These are phyloP conservation scores for Drosophila maculinotata DNA, from an alignment of 2,888 invertebrate genomes.

Conservation along the genomic window DNA sequence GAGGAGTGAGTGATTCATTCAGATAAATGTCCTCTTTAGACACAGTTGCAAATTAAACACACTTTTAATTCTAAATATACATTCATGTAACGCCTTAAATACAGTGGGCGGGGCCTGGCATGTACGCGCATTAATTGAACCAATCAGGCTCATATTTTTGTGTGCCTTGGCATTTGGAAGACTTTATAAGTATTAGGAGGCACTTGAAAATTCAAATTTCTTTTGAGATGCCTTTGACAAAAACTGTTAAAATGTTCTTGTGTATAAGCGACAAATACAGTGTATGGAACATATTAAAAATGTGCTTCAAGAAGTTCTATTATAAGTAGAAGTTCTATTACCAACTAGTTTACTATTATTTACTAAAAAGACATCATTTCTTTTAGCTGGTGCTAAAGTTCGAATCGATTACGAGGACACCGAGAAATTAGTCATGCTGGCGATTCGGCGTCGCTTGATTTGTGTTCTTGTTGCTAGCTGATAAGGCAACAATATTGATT, in stretches of 20 bases:
- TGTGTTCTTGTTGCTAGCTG: neutral
- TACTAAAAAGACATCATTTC: too few relatives aligned
- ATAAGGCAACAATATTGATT: slow-evolving; percentile 16
- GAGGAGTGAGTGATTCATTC: too few relatives aligned
- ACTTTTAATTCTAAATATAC: too few relatives aligned
- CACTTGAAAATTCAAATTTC: slow-evolving; percentile 38
- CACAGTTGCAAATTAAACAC: too few relatives aligned
- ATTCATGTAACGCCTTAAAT: neutral
- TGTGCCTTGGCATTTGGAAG: slow-evolving; percentile 13
- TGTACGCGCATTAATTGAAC: slow-evolving; percentile 41
- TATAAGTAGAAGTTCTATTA: too few relatives aligned
- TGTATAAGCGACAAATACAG: too few relatives aligned
- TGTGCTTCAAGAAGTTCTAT: too few relatives aligned
- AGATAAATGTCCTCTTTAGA: too few relatives aligned
- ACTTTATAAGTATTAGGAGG: neutral
- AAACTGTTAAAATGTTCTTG: neutral
- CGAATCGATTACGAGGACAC: neutral
- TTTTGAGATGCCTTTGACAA: slow-evolving; percentile 6
- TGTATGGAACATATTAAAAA: too few relatives aligned
- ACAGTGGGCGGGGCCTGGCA: slow-evolving; percentile 16
- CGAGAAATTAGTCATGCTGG: slow-evolving; percentile 24
- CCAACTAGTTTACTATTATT: too few relatives aligned
- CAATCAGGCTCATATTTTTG: slow-evolving; percentile 27
- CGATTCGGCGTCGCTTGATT: neutral
- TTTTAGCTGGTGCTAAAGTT: slow-evolving; percentile 30